These are phyloP conservation scores for Archegozetes longisetosus DNA, from an alignment of 1,140 invertebrate genomes.

Conservation along the genomic window DNA sequence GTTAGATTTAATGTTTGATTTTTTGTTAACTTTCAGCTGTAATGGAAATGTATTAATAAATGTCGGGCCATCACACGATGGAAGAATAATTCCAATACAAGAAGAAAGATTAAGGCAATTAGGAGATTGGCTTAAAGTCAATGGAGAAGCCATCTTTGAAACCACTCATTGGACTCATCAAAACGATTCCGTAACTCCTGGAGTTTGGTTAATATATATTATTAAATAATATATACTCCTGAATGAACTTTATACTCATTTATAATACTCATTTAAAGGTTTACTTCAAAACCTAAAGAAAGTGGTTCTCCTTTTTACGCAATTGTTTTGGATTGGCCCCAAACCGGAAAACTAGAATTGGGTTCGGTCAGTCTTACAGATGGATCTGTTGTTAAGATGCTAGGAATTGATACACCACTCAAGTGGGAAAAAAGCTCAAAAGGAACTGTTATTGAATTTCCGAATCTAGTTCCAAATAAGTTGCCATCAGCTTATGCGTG, in stretches of 20 bases:
- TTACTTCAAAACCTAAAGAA: too few relatives aligned
- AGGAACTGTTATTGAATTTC: constrained; percentile 3
- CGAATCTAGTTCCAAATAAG: not conserved
- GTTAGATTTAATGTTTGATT: too few relatives aligned
- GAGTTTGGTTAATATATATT: constrained; percentile 32
- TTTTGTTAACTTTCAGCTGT: constrained; percentile 20
- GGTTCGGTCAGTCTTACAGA: constrained; percentile 25
- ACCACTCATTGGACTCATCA: constrained; percentile 56
- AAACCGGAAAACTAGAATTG: constrained; percentile 34
- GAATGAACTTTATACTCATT: too few relatives aligned
- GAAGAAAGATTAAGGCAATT: constrained; percentile 57
- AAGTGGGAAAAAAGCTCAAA: not conserved
- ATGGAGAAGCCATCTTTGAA: constrained; percentile 79
- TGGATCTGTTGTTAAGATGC: not conserved
- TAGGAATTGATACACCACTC: not conserved
- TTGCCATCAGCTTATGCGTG: too few relatives aligned
- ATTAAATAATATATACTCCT: too few relatives aligned
- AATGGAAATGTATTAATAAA: constrained; percentile 70
- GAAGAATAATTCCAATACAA: constrained; percentile 70
- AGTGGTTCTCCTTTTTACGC: constrained; percentile 34
- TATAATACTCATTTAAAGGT: too few relatives aligned
- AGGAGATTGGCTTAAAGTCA: constrained; percentile 58
- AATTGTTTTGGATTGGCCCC: constrained; percentile 48
- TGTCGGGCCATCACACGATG: constrained; percentile 76
- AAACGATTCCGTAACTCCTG: constrained; percentile 55